Base-by-base conservation (phyloP, 2,888 invertebrate genomes). In the Pediacus dermestoides region DNA sequence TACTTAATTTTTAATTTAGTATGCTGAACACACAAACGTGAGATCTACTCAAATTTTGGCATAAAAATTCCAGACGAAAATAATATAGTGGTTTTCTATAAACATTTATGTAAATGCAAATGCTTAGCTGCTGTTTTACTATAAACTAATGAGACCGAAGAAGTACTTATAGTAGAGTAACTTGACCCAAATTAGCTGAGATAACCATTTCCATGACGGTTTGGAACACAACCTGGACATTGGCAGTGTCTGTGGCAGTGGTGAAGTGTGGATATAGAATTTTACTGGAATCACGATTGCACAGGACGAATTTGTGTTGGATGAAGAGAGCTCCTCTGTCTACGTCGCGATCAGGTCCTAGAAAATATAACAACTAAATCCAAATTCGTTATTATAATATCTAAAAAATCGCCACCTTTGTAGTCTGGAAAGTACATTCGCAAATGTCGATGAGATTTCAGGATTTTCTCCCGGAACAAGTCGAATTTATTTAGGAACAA, bases 171-270 rank as follows among this genome's bases (percentile, higher is more conserved):
- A 77, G 64, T 46, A 76, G 61, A 15, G 76, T 76, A 23, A 76
- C 74, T 44, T 74, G 74, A 28, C 74, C 73, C 28, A 80, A 68
- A 66, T 80, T 80, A 48, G 78, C 77, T 44, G 76, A 72, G 38
- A 80, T 74, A 22, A 80, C 78, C 58, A 77, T 79, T 62, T 80
- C 79, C 77, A 80, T 79, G 40, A 80, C 78, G 21, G 77, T 75
- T 56, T 80, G 77, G 54, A 80, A 80, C 15, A 80, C 80, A 10
- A 78, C 78, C 63, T 78, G 77, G 16, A 80, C 77, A 63, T 80
- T 80, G 48, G 76, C 76, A 13, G 80, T 81, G 55, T 81, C 80
- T 0, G 80, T 81, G 16, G 81, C 81, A 7, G 80, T 81, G 23
- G 79, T 80, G 60, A 80, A 80, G 64, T 81, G 81, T 1, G 80